These are phyloP conservation scores for Synanthedon formicaeformis DNA, from an alignment of 2,888 invertebrate species.

Conservation along the genomic window DNA sequence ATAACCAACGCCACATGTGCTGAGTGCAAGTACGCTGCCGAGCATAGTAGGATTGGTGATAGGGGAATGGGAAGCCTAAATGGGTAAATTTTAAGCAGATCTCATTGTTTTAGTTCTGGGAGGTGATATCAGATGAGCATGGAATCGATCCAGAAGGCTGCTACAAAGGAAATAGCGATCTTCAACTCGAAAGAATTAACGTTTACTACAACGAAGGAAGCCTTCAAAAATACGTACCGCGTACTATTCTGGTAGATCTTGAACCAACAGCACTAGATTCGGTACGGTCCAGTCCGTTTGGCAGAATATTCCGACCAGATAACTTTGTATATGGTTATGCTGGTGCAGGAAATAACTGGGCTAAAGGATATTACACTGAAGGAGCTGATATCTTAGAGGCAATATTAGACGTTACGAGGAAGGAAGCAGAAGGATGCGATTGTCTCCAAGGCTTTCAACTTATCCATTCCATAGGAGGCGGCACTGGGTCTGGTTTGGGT, in stretches of 20 bases:
- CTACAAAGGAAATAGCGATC: conserved; percentile 75
- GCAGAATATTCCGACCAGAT: conserved; percentile 77
- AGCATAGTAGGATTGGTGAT: too few species aligned
- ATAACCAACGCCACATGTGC: too few species aligned
- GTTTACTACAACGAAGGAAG: conserved; percentile 80
- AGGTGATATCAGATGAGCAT: conserved; percentile 75
- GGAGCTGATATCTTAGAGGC: conserved; percentile 74
- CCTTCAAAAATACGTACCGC: conserved; percentile 41
- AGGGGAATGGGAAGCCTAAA: background rate
- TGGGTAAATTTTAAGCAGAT: background rate
- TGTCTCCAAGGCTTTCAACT: conserved; percentile 75
- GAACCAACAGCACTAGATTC: conserved; percentile 71
- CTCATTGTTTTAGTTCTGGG: conserved; percentile 61
- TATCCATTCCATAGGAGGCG: conserved; percentile 78
- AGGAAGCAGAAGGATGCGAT: conserved; percentile 76
- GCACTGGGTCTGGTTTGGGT: conserved; percentile 81
- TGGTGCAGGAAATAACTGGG: conserved; percentile 73
- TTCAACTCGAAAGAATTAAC: conserved; percentile 80
- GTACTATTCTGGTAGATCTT: conserved; percentile 47
- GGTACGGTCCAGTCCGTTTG: conserved; percentile 73
- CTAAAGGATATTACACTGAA: conserved; percentile 77
- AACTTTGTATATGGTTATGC: conserved; percentile 74
- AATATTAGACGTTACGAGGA: conserved; percentile 64
- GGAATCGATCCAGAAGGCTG: conserved; percentile 68
- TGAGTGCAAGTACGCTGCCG: too few species aligned